Conservation (phyloP, 2,888 invertebrate species). For the Xestia sexstrigata region DNA sequence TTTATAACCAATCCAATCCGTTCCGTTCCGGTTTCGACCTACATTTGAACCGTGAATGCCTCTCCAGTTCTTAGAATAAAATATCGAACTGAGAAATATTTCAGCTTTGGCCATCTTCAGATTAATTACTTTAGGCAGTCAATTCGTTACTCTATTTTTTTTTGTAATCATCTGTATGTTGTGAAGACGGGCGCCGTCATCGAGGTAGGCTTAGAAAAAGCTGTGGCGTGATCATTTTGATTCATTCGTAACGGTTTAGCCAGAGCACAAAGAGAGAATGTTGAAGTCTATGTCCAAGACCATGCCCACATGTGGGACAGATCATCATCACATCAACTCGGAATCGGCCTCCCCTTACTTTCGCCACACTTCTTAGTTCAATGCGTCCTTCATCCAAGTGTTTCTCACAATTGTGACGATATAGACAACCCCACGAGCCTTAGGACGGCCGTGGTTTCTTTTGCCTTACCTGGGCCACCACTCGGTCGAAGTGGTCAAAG, state of each 20-base stretch:
- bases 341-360: background rate
- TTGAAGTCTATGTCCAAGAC: background rate
- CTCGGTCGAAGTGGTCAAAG: too few relatives aligned
- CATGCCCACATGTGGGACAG: background rate
- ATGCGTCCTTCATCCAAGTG: background rate
- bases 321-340: background rate
- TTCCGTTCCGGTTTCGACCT: conserved; percentile 21
- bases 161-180: too few relatives aligned
- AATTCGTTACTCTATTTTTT: background rate
- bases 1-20: conserved; percentile 23
- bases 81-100: conserved; percentile 17
- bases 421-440: background rate
- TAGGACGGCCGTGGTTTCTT: background rate
- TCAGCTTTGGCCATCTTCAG: too few relatives aligned
- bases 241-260: background rate
- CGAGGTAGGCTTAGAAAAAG: background rate
- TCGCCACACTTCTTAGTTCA: background rate
- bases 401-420: too few relatives aligned
- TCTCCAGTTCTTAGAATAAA: conserved; percentile 10
- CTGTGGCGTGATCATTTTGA: background rate
- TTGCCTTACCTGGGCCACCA: background rate
- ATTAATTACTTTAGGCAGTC: too few relatives aligned
- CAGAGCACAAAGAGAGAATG: background rate
- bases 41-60: conserved; percentile 27
- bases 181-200: background rate